Evolutionary conservation across 2,113 vertebrate species (phyloP).

Genomic region (Myocastor coypus): DNA sequence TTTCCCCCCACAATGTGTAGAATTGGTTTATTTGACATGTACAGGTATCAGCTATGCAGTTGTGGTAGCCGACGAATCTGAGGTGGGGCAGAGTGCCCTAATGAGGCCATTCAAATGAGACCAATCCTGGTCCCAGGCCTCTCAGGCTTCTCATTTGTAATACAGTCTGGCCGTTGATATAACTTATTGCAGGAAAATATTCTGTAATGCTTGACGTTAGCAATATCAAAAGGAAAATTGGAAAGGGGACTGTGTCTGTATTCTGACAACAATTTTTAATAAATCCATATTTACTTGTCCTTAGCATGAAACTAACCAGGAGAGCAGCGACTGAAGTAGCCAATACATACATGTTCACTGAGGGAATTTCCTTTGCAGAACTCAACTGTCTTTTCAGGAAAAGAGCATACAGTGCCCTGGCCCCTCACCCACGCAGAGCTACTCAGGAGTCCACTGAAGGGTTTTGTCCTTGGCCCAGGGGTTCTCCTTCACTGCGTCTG

Average conservation of each 20-base stretch:
- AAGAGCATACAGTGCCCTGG: neutral
- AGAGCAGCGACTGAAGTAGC: neutral
- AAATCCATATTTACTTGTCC: constrained; percentile 2
- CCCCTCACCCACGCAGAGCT: neutral
- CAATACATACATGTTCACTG: neutral
- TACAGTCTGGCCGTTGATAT: neutral
- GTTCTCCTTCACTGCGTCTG: neutral
- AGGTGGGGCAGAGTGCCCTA: constrained; percentile 4
- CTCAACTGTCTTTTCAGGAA: constrained; percentile 24
- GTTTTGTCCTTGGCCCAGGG: neutral
- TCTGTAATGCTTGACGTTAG: constrained; percentile 8
- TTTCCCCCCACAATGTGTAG: neutral
- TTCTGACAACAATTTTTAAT: neutral
- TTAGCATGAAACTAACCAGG: neutral
- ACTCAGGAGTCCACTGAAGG: neutral
- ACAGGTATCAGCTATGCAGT: constrained; percentile 49
- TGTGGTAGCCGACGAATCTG: neutral
- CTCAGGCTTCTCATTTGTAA: neutral
- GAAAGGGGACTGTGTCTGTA: constrained; percentile 3
- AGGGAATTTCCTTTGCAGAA: constrained; percentile 41
- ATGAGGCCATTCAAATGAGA: constrained; percentile 36
- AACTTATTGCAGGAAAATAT: neutral
- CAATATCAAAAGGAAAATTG: constrained; percentile 34
- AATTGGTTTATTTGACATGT: constrained; percentile 65
- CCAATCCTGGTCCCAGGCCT: neutral